Evolutionary conservation across 2,797 vertebrate genomes (phyloP), one percentile per base, ranked within the genome.

Genomic region (Arctocebus calabarensis): DNA sequence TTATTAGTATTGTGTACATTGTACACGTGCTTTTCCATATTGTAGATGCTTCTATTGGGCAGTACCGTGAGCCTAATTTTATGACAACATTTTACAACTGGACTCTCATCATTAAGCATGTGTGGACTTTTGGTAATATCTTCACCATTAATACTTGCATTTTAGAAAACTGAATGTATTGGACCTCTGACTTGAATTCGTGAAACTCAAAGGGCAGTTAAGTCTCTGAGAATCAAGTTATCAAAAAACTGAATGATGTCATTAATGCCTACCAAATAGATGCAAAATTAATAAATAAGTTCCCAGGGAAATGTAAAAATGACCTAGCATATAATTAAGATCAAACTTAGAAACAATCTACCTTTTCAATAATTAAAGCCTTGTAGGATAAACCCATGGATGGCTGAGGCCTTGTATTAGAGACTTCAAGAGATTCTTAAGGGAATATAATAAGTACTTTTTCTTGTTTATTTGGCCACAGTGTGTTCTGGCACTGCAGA

Each of bases 311-410:
- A 93, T 12, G 32, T 74, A 79, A 52, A 85, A 85, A 86, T 11
- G 71, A 22, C 16, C 16, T 40, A 32, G 4, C 27, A 52, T 81
- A 11, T 90, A 75, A 62, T 88, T 84, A 73, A 68, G 22, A 75
- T 59, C 2, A 40, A 40, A 81, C 14, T 89, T 92, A 66, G 81
- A 94, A 84, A 32, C 12, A 90, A 37, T 0, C 29, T 37, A 64
- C n/a, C 34, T 64, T 87, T 96, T 64, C 83, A 94, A 37, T 82
- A 70, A 79, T 37, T 88, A 23, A 90, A 59, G 7, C 10, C 68
- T 37, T 66, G 32, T 8, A 29, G 55, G 25, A 25, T 86, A 81
- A 84, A 59, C 19, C 22, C 55, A 43, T 14, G 3, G 9, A 79
- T 29, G 62, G n/a, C 20, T 55, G 9, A 17, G 32, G n/a, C 32